Evolutionary conservation across 2,797 vertebrate genomes (phyloP).

Genomic region (Pseudochirops corinnae): DNA sequence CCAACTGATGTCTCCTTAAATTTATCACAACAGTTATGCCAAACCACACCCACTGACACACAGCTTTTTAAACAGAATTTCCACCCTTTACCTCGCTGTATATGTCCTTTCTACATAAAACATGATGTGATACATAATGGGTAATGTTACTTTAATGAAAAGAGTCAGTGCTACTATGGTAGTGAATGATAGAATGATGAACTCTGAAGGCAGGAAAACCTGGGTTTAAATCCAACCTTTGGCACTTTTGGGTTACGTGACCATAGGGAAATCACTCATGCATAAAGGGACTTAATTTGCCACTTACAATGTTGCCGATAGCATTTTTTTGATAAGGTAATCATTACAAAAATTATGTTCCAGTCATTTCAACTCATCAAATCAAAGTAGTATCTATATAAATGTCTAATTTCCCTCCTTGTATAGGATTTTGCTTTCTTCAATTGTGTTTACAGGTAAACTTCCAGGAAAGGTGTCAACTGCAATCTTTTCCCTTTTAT

Average conservation of each 20-base stretch:
- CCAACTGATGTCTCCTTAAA: neutral
- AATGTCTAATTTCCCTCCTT: neutral
- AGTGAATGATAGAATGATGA: neutral
- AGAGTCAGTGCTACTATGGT: neutral
- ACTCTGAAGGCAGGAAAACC: neutral
- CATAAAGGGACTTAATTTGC: neutral
- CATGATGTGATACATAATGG: neutral
- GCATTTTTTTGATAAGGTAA: neutral
- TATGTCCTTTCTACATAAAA: neutral
- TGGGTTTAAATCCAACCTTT: neutral
- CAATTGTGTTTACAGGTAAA: neutral
- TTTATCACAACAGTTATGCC: neutral
- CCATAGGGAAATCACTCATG: neutral
- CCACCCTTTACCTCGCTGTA: neutral
- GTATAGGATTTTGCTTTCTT: neutral
- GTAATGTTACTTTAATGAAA: neutral
- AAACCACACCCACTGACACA: neutral
- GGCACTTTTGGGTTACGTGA: neutral
- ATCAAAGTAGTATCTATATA: neutral
- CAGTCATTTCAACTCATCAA: neutral
- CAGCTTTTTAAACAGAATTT: neutral
- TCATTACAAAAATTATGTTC: neutral
- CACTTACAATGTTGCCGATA: neutral
- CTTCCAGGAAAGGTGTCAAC: neutral
- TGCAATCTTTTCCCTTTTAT: neutral